Evolutionary conservation across 2,113 vertebrate species (phyloP).

Genomic region (Malurus cyaneus): DNA sequence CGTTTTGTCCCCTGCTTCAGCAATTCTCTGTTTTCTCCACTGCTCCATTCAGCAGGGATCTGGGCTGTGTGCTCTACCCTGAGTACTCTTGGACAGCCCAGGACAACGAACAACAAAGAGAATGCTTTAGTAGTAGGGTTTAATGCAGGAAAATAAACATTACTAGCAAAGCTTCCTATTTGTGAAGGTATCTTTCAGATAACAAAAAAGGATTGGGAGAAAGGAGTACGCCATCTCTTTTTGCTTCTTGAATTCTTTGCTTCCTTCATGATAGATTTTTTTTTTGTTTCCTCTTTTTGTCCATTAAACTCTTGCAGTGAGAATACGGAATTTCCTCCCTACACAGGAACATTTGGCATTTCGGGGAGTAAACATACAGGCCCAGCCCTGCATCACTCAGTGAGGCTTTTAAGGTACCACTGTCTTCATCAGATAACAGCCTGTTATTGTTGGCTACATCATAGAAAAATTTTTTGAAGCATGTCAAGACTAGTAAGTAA

Average conservation of each 20-base stretch:
- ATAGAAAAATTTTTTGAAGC: not conserved
- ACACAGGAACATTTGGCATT: not conserved
- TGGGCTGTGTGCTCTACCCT: not conserved
- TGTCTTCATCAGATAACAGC: not conserved
- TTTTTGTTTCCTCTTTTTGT: not conserved
- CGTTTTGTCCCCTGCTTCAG: not conserved
- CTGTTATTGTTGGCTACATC: not conserved
- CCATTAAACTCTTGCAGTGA: not conserved
- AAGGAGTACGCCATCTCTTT: not conserved
- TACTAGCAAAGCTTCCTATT: not conserved
- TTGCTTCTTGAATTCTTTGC: not conserved
- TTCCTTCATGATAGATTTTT: not conserved
- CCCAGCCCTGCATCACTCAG: not conserved
- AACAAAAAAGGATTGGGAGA: not conserved
- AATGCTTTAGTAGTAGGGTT: not conserved
- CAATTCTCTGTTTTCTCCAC: not conserved
- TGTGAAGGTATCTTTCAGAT: not conserved
- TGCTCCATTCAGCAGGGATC: not conserved
- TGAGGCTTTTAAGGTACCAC: not conserved
- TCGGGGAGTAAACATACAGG: not conserved
- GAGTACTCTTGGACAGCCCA: not conserved
- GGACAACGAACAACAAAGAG: not conserved
- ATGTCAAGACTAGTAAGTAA: not conserved
- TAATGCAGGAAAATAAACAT: not conserved
- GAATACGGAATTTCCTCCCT: not conserved